Evolutionary conservation across 2,797 vertebrate genomes (phyloP).

Genomic region (Tapirus indicus): DNA sequence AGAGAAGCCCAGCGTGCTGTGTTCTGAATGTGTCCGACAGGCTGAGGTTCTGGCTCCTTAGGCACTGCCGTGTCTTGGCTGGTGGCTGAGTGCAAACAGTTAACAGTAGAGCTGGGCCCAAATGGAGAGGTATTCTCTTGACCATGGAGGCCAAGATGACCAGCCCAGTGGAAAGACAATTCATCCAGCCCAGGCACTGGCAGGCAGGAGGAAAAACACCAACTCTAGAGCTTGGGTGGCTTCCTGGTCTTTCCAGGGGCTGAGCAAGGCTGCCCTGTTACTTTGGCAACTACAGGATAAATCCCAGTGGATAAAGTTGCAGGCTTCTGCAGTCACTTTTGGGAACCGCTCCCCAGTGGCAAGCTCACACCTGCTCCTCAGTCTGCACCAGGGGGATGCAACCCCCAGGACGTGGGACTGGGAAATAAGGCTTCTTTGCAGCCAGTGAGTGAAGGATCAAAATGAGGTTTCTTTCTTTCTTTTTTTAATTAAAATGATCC

Average conservation of each 20-base stretch:
- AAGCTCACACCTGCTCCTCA: slow-evolving; percentile 90
- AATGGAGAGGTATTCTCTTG: fast-evolving
- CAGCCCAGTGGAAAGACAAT: background rate
- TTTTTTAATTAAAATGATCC: slow-evolving; percentile 87
- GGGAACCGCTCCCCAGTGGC: slow-evolving; percentile 81
- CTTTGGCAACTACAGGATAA: slow-evolving; percentile 75
- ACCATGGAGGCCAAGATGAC: background rate
- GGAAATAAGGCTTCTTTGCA: slow-evolving; percentile 85
- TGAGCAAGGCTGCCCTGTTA: slow-evolving; percentile 78
- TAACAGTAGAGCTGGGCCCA: background rate
- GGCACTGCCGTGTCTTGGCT: background rate
- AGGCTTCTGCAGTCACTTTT: slow-evolving; percentile 58
- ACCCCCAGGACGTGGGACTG: slow-evolving; percentile 86
- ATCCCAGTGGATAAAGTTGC: slow-evolving; percentile 76
- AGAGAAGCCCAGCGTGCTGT: background rate
- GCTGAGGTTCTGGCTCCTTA: background rate
- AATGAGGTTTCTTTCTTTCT: slow-evolving; percentile 40
- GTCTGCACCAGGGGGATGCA: slow-evolving; percentile 88
- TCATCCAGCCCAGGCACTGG: background rate
- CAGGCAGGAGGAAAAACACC: slow-evolving; percentile 46
- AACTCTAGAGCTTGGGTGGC: slow-evolving; percentile 27
- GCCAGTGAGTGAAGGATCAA: background rate
- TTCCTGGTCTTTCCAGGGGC: slow-evolving; percentile 46
- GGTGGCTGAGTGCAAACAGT: background rate
- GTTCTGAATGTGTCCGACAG: background rate